phyloP scores from a whole-genome alignment of 2,888 invertebrate species.

The Orthosia incerta region DNA sequence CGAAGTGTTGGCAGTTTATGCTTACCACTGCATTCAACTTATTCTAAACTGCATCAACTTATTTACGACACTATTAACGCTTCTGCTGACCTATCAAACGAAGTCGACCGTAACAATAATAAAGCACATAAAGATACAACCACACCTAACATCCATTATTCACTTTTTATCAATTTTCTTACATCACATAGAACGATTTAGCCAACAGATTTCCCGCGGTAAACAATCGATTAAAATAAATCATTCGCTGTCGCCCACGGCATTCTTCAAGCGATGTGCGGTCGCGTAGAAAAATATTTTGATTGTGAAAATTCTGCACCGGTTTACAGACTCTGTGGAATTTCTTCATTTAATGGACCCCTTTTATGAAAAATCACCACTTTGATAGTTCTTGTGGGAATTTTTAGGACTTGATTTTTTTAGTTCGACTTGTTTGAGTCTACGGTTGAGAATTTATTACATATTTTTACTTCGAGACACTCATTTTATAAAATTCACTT shows the following conservation, averaged over 20 bases:
- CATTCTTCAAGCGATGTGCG: slow-evolving; percentile 59
- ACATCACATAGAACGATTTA: slow-evolving; percentile 70
- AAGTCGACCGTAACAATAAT: slow-evolving; percentile 32
- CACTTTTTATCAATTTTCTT: slow-evolving; percentile 70
- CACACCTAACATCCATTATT: slow-evolving; percentile 47
- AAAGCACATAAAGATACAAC: slow-evolving; percentile 47
- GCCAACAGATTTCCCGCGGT: slow-evolving; percentile 67
- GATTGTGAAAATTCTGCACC: slow-evolving; percentile 67
- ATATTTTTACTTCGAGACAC: neutral
- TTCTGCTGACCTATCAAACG: slow-evolving; percentile 35
- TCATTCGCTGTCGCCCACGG: slow-evolving; percentile 56
- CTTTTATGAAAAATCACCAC: slow-evolving; percentile 50
- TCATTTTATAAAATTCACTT: slow-evolving; percentile 6
- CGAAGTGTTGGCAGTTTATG: neutral
- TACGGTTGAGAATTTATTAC: neutral
- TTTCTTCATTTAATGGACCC: slow-evolving; percentile 58
- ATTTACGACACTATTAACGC: slow-evolving; percentile 34
- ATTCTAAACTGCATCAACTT: slow-evolving; percentile 4
- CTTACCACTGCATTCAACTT: neutral
- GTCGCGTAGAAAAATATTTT: slow-evolving; percentile 69
- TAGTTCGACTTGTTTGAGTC: slow-evolving; percentile 6
- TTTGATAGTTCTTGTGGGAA: slow-evolving; percentile 35
- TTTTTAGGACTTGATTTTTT: slow-evolving; percentile 37
- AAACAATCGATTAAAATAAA: slow-evolving; percentile 67
- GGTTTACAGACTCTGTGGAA: slow-evolving; percentile 61